Conservation (phyloP, 2,888 invertebrate genomes). For the Pseudococcus viburni region DNA sequence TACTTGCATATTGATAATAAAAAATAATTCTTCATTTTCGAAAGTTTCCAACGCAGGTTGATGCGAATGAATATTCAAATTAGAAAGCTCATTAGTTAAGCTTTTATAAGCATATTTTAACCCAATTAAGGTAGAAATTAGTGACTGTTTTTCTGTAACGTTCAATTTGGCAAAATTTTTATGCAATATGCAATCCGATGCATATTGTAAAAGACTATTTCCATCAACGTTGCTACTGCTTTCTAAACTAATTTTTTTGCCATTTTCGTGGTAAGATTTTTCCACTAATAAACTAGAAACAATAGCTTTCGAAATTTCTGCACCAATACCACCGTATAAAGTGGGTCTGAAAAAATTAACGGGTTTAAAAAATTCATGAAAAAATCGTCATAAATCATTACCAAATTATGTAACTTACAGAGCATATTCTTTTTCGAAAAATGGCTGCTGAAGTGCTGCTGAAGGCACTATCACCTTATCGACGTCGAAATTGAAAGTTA, state of each 20-base stretch:
- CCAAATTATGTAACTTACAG: conserved; percentile 70
- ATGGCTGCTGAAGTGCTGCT: conserved; percentile 72
- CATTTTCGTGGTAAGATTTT: conserved; percentile 66
- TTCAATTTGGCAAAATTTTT: conserved; percentile 70
- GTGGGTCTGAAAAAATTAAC: conserved; percentile 71
- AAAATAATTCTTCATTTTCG: conserved; percentile 74
- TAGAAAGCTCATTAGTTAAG: conserved; percentile 69
- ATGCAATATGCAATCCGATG: conserved; percentile 69
- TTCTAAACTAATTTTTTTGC: conserved; percentile 12
- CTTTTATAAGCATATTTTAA: conserved; percentile 71
- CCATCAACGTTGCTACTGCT: not conserved
- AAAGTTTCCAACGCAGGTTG: conserved; percentile 73
- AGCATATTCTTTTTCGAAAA: conserved; percentile 72
- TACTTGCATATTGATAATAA: conserved; percentile 75
- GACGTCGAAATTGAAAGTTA: conserved; percentile 72
- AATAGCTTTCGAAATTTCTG: conserved; percentile 73
- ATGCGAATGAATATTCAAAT: conserved; percentile 71
- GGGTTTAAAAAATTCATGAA: not conserved
- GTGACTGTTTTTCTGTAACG: conserved; percentile 68
- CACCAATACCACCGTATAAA: conserved; percentile 73
- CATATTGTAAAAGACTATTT: not conserved
- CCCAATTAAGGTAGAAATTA: conserved; percentile 70
- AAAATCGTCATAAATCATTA: not conserved
- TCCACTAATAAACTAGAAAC: conserved; percentile 72
- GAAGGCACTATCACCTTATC: conserved; percentile 74